A percentile compares a stretch with the other conserved stretches of the same genome.
These are phyloP conservation scores for Lepidocyrtinus sp. DNA, from an alignment of 2,888 invertebrate species.

Conservation along the genomic window DNA sequence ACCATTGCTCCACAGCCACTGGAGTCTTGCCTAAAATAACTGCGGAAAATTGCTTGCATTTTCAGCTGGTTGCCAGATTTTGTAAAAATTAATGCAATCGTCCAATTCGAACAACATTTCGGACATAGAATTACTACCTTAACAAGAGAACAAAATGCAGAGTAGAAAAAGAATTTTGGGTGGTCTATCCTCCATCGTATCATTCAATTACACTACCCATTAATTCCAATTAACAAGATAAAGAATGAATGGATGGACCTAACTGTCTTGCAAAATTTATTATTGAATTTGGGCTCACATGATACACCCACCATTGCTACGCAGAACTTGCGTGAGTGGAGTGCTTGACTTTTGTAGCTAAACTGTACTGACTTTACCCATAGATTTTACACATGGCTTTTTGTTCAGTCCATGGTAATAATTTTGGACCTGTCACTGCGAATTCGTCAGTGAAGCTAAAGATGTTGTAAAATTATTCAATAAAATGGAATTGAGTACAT, in stretches of 20 bases:
- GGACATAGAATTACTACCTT: background rate
- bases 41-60: constrained; percentile 16
- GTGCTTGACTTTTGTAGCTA: too few species aligned
- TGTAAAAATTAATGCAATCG: constrained; percentile 8
- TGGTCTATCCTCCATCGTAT: background rate
- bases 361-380: too few species aligned
- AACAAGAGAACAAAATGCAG: background rate
- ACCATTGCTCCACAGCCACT: constrained; percentile 37
- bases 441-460: background rate
- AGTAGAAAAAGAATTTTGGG: background rate
- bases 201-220: constrained; percentile 11
- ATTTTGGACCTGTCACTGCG: background rate
- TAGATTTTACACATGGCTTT: too few species aligned
- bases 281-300: background rate
- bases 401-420: too few species aligned
- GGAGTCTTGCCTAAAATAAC: constrained; percentile 31
- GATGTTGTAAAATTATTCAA: background rate
- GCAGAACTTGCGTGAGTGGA: background rate
- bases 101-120: background rate
- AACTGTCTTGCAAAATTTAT: constrained; percentile 1
- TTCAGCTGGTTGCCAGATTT: constrained; percentile 29
- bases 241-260: constrained; percentile 11
- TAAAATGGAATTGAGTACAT: background rate
- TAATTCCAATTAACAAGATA: constrained; percentile 20
- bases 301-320: background rate